These are phyloP conservation scores for Drosophila hydei DNA, from an alignment of 1,140 invertebrate species.

Conservation along the genomic window DNA sequence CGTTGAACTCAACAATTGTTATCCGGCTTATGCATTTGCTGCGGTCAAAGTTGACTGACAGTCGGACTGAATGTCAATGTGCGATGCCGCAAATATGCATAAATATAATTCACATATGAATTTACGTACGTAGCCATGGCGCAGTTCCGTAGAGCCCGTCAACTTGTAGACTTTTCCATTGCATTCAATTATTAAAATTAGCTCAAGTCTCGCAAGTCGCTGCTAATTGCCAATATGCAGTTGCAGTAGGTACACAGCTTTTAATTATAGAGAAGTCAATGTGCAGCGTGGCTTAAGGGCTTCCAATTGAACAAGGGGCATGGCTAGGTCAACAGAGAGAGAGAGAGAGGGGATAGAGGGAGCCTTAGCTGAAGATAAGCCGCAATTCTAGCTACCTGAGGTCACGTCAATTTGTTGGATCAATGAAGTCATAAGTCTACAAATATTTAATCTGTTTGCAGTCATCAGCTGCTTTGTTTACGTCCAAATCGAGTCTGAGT, in stretches of 20 bases:
- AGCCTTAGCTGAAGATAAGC: background rate
- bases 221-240: constrained; percentile 55
- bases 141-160: background rate
- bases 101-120: background rate
- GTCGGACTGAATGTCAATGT: constrained; percentile 58
- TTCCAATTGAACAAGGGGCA: constrained; percentile 4
- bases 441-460: constrained; percentile 26
- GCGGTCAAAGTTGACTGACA: constrained; percentile 78
- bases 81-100: background rate
- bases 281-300: constrained; percentile 22
- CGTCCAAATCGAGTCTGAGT: constrained; percentile 12
- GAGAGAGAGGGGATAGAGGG: background rate
- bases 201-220: constrained; percentile 26
- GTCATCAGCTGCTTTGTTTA: constrained; percentile 28
- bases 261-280: constrained; percentile 14
- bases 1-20: constrained; percentile 51
- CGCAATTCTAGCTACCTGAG: background rate
- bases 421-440: constrained; percentile 28
- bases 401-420: background rate
- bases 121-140: background rate
- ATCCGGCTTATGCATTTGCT: constrained; percentile 49
- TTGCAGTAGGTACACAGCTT: constrained; percentile 29
- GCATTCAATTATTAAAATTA: constrained; percentile 67
- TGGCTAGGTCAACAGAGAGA: background rate
- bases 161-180: constrained; percentile 49